A percentile compares a stretch with the other conserved stretches of the same genome.
Evolutionary conservation across 2,797 vertebrate genomes (phyloP).

Genomic region (Fundulus diaphanus): DNA sequence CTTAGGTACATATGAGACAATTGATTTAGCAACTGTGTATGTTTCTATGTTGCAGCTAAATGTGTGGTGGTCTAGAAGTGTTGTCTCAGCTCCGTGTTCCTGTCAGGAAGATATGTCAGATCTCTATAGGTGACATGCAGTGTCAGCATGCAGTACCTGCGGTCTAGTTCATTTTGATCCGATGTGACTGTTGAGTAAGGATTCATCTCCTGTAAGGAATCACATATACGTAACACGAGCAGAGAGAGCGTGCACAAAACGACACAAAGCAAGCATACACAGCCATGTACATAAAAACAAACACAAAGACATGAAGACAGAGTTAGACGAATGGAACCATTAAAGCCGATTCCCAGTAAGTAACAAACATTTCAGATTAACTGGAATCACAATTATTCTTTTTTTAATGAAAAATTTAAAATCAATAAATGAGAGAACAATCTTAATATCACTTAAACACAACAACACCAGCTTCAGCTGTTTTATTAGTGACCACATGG

Average conservation of each 20-base stretch:
- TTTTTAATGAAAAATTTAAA: neutral
- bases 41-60: conserved; percentile 13
- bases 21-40: neutral
- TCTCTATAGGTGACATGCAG: conserved; percentile 69
- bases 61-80: conserved; percentile 28
- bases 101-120: conserved; percentile 44
- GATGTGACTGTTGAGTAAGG: conserved; percentile 82
- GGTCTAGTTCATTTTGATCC: conserved; percentile 83
- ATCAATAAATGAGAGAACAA: neutral
- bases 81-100: conserved; percentile 28
- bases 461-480: neutral
- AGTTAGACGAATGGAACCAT: neutral
- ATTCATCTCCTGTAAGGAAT: conserved; percentile 82
- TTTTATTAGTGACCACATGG: neutral
- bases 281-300: conserved; percentile 23
- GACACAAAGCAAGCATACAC: conserved; percentile 22
- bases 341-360: neutral
- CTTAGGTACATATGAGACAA: neutral
- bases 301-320: conserved; percentile 41
- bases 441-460: neutral
- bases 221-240: conserved; percentile 26
- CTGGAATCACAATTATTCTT: neutral
- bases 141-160: conserved; percentile 84
- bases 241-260: conserved; percentile 25
- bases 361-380: neutral